Percentiles rank a stretch among this genome's conserved stretches.
phyloP scores from a whole-genome alignment of 1,140 invertebrate species.

The Lepidostoma basale region DNA sequence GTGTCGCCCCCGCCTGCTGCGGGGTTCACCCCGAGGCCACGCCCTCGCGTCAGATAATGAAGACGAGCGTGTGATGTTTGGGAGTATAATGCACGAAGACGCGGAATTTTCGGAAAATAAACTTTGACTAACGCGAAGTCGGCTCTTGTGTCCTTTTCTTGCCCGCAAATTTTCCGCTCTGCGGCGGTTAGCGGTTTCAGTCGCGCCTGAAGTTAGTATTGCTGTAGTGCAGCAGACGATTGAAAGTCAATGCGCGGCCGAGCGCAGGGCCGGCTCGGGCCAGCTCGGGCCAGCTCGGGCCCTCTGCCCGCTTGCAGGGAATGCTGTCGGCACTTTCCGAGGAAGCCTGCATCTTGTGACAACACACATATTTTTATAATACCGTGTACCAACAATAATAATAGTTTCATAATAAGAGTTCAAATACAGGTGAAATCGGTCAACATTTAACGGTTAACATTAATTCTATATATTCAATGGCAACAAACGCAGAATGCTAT shows the following conservation, averaged over 20 bases:
- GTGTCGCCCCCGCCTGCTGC: neutral
- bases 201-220: conserved; percentile 17
- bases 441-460: too few species aligned
- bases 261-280: conserved; percentile 5
- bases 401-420: too few species aligned
- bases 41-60: conserved; percentile 34
- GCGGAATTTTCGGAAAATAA: conserved; percentile 29
- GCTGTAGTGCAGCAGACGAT: conserved; percentile 30
- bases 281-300: neutral
- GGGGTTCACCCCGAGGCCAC: neutral
- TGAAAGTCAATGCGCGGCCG: conserved; percentile 32
- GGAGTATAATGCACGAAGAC: conserved; percentile 40
- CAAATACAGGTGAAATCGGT: too few species aligned
- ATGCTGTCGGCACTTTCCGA: too few species aligned
- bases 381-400: too few species aligned
- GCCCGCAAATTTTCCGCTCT: neutral
- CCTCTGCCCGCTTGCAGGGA: too few species aligned
- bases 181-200: neutral
- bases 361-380: too few species aligned
- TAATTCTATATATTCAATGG: too few species aligned
- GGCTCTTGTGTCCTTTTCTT: conserved; percentile 8
- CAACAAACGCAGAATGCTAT: too few species aligned
- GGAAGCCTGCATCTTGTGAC: too few species aligned
- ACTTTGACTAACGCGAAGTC: conserved; percentile 25
- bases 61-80: conserved; percentile 38